These are phyloP conservation scores for Numenius phaeopus DNA, from an alignment of 2,797 vertebrate species.

Conservation along the genomic window DNA sequence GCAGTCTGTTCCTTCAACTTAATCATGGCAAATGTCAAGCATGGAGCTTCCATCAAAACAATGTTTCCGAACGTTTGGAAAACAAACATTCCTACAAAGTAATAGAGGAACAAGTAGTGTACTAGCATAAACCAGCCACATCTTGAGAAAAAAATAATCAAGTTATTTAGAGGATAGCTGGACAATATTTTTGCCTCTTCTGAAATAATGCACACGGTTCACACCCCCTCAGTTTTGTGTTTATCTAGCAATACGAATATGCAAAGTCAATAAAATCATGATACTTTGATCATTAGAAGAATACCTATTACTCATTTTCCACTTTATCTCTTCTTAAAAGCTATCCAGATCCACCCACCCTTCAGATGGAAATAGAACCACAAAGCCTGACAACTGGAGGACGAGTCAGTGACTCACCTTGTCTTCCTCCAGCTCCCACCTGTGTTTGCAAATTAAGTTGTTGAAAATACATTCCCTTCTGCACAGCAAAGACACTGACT, in stretches of 20 bases:
- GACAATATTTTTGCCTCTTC: neutral
- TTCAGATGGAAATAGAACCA: neutral
- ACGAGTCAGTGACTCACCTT: neutral
- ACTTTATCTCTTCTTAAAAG: neutral
- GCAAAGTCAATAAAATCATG: neutral
- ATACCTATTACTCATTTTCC: neutral
- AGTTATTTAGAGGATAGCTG: neutral
- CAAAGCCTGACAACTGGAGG: neutral
- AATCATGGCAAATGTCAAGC: neutral
- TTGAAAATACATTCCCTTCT: neutral
- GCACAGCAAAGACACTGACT: neutral
- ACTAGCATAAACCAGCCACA: neutral
- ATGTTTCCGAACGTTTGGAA: neutral
- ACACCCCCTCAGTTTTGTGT: neutral
- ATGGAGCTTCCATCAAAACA: neutral
- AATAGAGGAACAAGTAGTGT: neutral
- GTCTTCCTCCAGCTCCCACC: neutral
- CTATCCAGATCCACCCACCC: neutral
- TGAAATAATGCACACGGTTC: neutral
- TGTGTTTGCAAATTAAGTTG: neutral
- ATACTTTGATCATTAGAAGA: neutral
- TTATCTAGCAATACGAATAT: neutral
- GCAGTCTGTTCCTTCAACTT: neutral
- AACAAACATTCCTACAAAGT: neutral
- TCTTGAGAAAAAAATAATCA: neutral